Evolutionary conservation across 2,888 invertebrate species (phyloP).

Genomic region (Serrognathus titanus): DNA sequence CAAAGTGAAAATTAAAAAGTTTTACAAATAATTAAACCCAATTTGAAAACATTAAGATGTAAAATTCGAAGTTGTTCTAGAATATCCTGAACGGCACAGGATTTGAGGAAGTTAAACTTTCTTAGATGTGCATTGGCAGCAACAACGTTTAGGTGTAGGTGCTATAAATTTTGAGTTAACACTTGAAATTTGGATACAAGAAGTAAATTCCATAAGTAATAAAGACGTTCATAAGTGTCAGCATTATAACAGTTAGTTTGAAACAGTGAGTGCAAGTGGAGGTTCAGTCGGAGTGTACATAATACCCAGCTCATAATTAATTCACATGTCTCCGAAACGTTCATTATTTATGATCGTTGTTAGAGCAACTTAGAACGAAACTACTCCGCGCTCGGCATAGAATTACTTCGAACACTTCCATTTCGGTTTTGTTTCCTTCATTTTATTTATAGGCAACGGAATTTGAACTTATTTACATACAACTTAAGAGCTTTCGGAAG

Average conservation of each 20-base stretch:
- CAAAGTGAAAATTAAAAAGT: too few relatives aligned
- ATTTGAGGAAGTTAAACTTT: too few relatives aligned
- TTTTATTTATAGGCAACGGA: not conserved
- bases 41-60: too few relatives aligned
- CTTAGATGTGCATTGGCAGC: too few relatives aligned
- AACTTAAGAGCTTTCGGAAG: not conserved
- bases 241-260: conserved; percentile 15
- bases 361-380: not conserved
- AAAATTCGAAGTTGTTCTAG: too few relatives aligned
- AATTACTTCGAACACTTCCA: conserved; percentile 21
- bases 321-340: conserved; percentile 20
- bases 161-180: too few relatives aligned
- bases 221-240: conserved; percentile 19
- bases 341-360: conserved; percentile 22
- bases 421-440: conserved; percentile 6
- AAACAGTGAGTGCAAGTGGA: conserved; percentile 6
- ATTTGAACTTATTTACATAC: not conserved
- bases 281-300: conserved; percentile 4
- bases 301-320: conserved; percentile 15
- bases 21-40: too few relatives aligned
- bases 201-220: conserved; percentile 18
- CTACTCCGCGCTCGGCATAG: not conserved
- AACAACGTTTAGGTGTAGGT: too few relatives aligned
- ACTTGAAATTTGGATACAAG: not conserved
- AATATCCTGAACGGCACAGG: too few relatives aligned